Conservation (phyloP, 2,797 vertebrate genomes). For the Oryzias dopingdopingensis region DNA sequence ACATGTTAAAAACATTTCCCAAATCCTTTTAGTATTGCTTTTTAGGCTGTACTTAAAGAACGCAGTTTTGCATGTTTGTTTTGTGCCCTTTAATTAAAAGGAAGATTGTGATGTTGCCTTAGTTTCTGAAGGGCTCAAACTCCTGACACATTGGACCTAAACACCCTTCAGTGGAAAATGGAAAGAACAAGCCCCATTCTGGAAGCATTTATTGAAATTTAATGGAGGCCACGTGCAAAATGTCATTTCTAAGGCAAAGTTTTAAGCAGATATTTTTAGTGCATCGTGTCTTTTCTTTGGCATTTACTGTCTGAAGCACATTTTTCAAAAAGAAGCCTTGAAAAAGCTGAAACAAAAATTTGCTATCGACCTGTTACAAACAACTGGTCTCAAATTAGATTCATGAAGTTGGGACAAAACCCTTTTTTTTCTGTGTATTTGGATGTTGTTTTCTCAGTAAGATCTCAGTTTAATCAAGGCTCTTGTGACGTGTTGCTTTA, state of each 20-base stretch:
- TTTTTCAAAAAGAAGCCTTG: conserved; percentile 48
- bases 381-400: conserved; percentile 73
- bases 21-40: conserved; percentile 21
- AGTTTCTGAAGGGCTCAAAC: conserved; percentile 70
- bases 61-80: conserved; percentile 30
- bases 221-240: conserved; percentile 34
- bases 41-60: conserved; percentile 11
- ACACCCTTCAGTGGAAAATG: conserved; percentile 52
- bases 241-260: conserved; percentile 30
- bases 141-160: conserved; percentile 62
- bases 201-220: conserved; percentile 64
- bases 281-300: conserved; percentile 49
- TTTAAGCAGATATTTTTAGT: conserved; percentile 61
- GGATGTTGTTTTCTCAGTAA: conserved; percentile 68
- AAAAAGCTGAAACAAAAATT: conserved; percentile 84
- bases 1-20: conserved; percentile 12
- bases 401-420: conserved; percentile 55
- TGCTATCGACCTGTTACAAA: conserved; percentile 80
- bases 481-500: conserved; percentile 70
- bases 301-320: conserved; percentile 29
- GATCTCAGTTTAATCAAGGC: conserved; percentile 68
- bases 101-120: conserved; percentile 68
- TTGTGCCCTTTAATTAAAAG: conserved; percentile 33
- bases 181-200: conserved; percentile 53
- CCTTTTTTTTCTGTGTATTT: conserved; percentile 80